These are phyloP conservation scores for Craseonycteris thonglongyai DNA, from an alignment of 2,113 vertebrate genomes.

Conservation along the genomic window DNA sequence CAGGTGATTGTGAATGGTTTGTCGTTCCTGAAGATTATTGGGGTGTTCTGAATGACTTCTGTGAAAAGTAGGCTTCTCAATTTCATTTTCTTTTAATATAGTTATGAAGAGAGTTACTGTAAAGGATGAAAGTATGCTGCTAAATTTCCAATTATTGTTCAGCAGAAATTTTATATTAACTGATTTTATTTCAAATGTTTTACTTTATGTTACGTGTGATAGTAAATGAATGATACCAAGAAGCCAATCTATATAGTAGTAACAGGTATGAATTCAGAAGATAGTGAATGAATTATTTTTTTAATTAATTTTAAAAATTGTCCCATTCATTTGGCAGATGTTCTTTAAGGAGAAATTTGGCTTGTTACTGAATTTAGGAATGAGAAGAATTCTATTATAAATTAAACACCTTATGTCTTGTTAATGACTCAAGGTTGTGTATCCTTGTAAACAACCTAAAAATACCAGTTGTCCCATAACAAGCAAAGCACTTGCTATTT, in stretches of 20 bases:
- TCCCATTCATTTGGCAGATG: background rate
- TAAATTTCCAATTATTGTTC: background rate
- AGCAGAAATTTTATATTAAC: background rate
- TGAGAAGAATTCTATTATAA: background rate
- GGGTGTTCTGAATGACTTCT: slow-evolving; percentile 96
- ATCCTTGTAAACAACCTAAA: background rate
- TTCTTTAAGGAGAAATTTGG: background rate
- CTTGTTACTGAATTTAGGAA: background rate
- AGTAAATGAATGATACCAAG: background rate
- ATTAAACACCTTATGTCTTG: background rate
- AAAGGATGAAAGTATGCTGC: background rate
- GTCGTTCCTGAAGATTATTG: slow-evolving; percentile 95
- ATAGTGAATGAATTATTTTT: too few relatives aligned
- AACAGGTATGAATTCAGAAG: too few relatives aligned
- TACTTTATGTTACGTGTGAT: background rate
- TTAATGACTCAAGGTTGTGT: background rate
- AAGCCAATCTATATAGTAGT: too few relatives aligned
- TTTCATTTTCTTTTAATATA: background rate
- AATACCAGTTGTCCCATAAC: background rate
- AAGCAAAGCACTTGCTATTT: background rate
- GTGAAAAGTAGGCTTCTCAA: slow-evolving; percentile 88
- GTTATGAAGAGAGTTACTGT: background rate
- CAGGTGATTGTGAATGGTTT: slow-evolving; percentile 98
- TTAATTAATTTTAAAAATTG: too few relatives aligned
- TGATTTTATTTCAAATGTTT: background rate